Evolutionary conservation across 2,113 vertebrate genomes (phyloP).

Genomic region (Xiphorhynchus elegans): DNA sequence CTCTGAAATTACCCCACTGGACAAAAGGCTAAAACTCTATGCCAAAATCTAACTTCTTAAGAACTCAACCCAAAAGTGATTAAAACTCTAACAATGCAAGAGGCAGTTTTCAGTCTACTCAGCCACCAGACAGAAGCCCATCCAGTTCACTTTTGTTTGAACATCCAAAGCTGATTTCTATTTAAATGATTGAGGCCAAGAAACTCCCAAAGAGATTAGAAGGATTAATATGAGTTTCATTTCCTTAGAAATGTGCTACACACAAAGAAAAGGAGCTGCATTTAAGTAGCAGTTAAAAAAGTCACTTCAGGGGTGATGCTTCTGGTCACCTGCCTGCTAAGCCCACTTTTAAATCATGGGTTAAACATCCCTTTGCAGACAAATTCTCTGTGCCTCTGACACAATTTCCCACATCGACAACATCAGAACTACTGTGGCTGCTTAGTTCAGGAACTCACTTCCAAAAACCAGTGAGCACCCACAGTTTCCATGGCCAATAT

Average conservation of each 20-base stretch:
- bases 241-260: not conserved
- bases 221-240: not conserved
- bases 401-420: not conserved
- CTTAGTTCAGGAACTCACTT: not conserved
- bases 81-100: not conserved
- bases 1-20: not conserved
- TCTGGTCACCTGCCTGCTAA: not conserved
- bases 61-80: not conserved
- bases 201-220: conserved; percentile 10
- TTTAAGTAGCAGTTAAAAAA: not conserved
- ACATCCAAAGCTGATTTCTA: not conserved
- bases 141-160: not conserved
- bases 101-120: not conserved
- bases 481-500: not conserved
- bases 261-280: not conserved
- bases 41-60: not conserved
- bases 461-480: not conserved
- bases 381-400: not conserved
- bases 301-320: not conserved
- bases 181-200: not conserved
- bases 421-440: not conserved
- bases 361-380: not conserved
- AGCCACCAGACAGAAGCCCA: not conserved
- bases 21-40: not conserved
- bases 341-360: not conserved